phyloP scores from a whole-genome alignment of 2,888 invertebrate species.

The Coecobrya sp. region DNA sequence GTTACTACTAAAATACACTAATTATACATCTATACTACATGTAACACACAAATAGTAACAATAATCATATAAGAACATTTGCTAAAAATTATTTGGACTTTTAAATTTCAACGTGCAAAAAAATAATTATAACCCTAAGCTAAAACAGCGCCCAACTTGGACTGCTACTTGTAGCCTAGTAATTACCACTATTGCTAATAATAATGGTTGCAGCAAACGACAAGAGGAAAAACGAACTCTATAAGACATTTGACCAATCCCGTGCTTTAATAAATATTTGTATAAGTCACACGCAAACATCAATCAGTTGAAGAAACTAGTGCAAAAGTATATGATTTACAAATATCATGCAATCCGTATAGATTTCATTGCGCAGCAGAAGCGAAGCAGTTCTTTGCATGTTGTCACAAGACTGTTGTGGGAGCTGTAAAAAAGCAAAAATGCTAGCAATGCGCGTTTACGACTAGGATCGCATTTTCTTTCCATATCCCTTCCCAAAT shows the following conservation, averaged over 20 bases:
- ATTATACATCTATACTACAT: background rate
- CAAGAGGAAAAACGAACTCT: slow-evolving; percentile 15
- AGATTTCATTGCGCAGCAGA: no score
- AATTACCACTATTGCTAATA: background rate
- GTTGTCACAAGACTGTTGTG: no score
- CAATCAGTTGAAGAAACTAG: no score
- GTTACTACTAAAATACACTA: slow-evolving; percentile 19
- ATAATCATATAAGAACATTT: background rate
- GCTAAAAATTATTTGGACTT: background rate
- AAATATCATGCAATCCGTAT: background rate
- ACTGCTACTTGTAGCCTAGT: background rate
- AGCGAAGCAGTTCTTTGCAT: no score
- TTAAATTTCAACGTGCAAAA: background rate
- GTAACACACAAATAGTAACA: background rate
- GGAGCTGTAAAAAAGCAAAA: no score
- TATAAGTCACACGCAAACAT: background rate
- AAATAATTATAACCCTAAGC: background rate
- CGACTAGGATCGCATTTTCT: no score
- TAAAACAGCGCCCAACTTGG: background rate
- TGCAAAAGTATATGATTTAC: no score
- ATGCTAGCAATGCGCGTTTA: no score
- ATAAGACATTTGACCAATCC: slow-evolving; percentile 44
- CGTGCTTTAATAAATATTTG: slow-evolving; percentile 42
- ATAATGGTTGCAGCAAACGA: background rate
- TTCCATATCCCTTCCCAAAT: no score